Base-by-base conservation (phyloP, 2,113 vertebrate genomes). In the Struthidea cinerea region DNA sequence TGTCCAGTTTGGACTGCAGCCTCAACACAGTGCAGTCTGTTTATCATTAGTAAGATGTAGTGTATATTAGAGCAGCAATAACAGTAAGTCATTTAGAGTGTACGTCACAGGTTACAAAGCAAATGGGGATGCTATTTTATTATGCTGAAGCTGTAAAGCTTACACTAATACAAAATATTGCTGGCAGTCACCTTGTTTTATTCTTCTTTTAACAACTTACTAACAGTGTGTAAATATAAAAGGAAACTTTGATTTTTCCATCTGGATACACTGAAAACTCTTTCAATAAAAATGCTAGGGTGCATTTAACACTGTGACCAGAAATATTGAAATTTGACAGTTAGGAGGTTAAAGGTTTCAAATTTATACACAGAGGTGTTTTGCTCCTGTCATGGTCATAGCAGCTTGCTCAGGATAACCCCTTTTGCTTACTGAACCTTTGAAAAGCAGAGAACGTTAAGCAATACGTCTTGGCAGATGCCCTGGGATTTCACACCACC, bases 281-380 rank as follows among this genome's bases (percentile, higher is more conserved):
- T 89, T 97, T 68, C 96, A 96, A 97, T 96, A 96, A 96, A 93
- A 95, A 94, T 97, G 95, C 83, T 96, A 87, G 92, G 92, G 81
- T 92, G 84, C 95, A 97, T 97, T 98, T 98, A 98, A 98, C 97
- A 98, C 83, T 75, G 94, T 97, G 97, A 98, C 97, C 97, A 97
- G 96, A 97, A 98, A 97, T 98, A 98, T 97, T 97, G 97, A 98
- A 98, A 98, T 98, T 97, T 97, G 97, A 98, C 97, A 97, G 98
- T 97, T 94, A 64, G 93, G 89, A 94, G 96, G 96, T 97, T 96
- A 98, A 97, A 98, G 97, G 97, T 98, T 97, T 96, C 96, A 97
- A 94, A 98, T 97, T 98, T 97, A 98, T 98, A 97, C 96, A 97
- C 96, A 42, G 77, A 98, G 97, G 97, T 98, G 97, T 97, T 98